Base-by-base conservation (phyloP, 2,797 vertebrate species). In the Enteromius argenteus region DNA sequence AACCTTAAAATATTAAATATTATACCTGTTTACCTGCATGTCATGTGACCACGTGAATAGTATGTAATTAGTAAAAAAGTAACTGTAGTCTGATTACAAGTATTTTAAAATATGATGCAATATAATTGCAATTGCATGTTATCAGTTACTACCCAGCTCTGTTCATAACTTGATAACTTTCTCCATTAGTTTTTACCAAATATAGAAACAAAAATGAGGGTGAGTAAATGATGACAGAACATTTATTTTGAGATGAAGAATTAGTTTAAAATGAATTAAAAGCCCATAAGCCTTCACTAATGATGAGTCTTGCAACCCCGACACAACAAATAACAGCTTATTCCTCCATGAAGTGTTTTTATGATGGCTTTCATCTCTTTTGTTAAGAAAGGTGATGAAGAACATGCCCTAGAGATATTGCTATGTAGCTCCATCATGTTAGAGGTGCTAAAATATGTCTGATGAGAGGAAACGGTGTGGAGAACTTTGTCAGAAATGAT, bases 321-420 rank as follows among this genome's bases (percentile, higher is more conserved):
- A 79, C 85, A 87, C 88, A 93, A 89, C 90, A 90, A 86, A 92
- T 60, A 88, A 90, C 88, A 90, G 90, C 91, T 91, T 90, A 88
- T 85, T 86, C 87, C 87, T 87, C 13, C 23, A 56, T 39, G 7
- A 44, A 73, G 44, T 85, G 72, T 30, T 66, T 81, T 84, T 71
- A 23, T 46, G n/a, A 75, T 71, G 27, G 71, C 64, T 86, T 84
- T 84, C 23, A 77, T 39, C 39, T 35, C 19, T 82, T 67, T 78
- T 74, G 49, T 67, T 72, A 78, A 81, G 73, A 77, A 68, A 58
- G 49, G 37, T 60, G 64, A 76, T 69, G 19, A 68, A 69, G 27
- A 71, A 49, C 13, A 69, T 64, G 35, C 68, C 76, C 67, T 58
- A 32, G 77, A 85, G 76, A 87, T 32, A 64, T 60, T 68, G 21